Conservation (phyloP, 2,888 invertebrate genomes). For the Ceratothoa steindachneri region DNA sequence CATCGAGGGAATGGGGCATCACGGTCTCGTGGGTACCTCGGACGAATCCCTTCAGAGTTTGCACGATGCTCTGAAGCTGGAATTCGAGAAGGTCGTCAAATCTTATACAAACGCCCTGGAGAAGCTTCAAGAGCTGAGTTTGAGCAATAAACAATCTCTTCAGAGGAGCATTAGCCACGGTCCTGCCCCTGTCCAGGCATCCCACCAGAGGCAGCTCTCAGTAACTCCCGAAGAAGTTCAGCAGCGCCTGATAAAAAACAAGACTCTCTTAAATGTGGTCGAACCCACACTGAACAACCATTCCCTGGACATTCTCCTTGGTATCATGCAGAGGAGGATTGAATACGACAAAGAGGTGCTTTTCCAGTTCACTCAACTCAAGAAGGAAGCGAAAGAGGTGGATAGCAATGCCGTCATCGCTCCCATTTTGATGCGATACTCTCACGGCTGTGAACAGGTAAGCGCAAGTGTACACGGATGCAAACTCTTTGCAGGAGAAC, state of each 20-base stretch:
- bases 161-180: constrained; percentile 55
- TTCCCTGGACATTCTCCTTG: constrained; percentile 70
- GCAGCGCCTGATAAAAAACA: constrained; percentile 84
- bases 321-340: constrained; percentile 68
- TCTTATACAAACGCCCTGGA: constrained; percentile 81
- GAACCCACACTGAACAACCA: constrained; percentile 74
- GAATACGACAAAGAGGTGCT: constrained; percentile 87
- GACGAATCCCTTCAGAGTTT: constrained; percentile 57
- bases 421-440: constrained; percentile 57
- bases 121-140: constrained; percentile 65
- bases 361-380: constrained; percentile 61
- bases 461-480: constrained; percentile 22
- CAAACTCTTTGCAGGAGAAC: no score
- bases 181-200: constrained; percentile 72
- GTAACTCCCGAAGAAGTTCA: constrained; percentile 81
- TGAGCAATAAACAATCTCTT: constrained; percentile 51
- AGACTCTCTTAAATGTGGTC: constrained; percentile 68
- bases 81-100: constrained; percentile 76
- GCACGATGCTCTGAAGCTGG: constrained; percentile 57
- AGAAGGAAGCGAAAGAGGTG: constrained; percentile 58
- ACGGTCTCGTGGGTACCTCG: constrained; percentile 67
- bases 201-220: constrained; percentile 82
- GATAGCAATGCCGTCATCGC: constrained; percentile 64
- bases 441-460: constrained; percentile 59
- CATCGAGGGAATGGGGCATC: constrained; percentile 76